A percentile compares a stretch with the other conserved stretches of the same genome.
Conservation (phyloP, 2,113 vertebrate genomes). For the Solea solea region DNA sequence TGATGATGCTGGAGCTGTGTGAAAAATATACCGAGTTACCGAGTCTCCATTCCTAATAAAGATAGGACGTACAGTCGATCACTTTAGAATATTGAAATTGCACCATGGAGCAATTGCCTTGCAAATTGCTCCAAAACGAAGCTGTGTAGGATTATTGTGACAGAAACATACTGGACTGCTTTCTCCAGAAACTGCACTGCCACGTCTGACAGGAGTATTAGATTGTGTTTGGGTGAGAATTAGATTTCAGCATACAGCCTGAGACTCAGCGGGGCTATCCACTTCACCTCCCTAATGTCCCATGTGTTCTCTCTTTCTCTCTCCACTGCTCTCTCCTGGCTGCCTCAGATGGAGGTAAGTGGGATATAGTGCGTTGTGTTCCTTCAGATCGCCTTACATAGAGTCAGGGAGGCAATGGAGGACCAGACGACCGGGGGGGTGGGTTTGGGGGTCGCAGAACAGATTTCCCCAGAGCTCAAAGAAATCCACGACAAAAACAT, state of each 20-base stretch:
- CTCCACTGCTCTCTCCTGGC: slow-evolving; percentile 55
- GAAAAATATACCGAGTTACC: slow-evolving; percentile 43
- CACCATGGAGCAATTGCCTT: slow-evolving; percentile 9
- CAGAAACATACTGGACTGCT: slow-evolving; percentile 32
- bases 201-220: slow-evolving; percentile 73
- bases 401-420: slow-evolving; percentile 47
- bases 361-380: slow-evolving; percentile 65
- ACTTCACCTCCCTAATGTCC: slow-evolving; percentile 75
- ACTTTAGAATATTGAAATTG: slow-evolving; percentile 52
- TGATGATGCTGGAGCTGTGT: slow-evolving; percentile 44
- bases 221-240: slow-evolving; percentile 73
- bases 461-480: slow-evolving; percentile 72
- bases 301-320: slow-evolving; percentile 72
- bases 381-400: slow-evolving; percentile 74
- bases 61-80: slow-evolving; percentile 43
- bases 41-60: slow-evolving; percentile 43
- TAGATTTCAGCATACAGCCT: slow-evolving; percentile 67
- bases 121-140: slow-evolving; percentile 54
- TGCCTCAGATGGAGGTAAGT: slow-evolving; percentile 86
- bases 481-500: slow-evolving; percentile 76
- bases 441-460: slow-evolving; percentile 32
- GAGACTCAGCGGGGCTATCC: slow-evolving; percentile 69
- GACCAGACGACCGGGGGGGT: slow-evolving; percentile 21
- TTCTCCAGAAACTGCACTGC: slow-evolving; percentile 47
- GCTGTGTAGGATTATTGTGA: slow-evolving; percentile 33